Conservation (phyloP, 2,113 vertebrate species). For the Indicator maculatus region DNA sequence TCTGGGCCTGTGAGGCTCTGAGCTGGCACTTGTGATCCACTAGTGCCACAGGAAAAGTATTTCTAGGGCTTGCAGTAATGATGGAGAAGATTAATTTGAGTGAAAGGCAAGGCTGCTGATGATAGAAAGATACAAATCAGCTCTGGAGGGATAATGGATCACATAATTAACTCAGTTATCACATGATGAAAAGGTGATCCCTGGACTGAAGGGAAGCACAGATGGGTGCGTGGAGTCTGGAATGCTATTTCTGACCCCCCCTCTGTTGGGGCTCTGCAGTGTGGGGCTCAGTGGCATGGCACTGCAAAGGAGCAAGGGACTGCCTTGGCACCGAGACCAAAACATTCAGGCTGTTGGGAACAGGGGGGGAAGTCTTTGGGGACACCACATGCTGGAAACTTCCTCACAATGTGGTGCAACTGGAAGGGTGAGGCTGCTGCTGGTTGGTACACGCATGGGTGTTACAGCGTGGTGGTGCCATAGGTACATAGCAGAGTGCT, state of each 20-base stretch:
- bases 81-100: slow-evolving; percentile 48
- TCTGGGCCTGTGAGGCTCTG: accelerated
- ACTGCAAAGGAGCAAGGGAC: not conserved
- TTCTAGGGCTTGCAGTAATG: not conserved
- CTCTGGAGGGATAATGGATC: slow-evolving; percentile 44
- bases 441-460: accelerated
- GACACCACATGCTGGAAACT: accelerated
- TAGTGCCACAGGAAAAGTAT: not conserved
- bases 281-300: not conserved
- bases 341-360: not conserved
- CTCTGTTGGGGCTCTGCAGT: accelerated
- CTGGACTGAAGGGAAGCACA: slow-evolving; percentile 59
- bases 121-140: slow-evolving; percentile 61
- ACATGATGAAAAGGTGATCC: slow-evolving; percentile 60
- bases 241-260: not conserved
- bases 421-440: not conserved
- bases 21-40: not conserved
- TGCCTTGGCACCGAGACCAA: not conserved
- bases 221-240: slow-evolving; percentile 1
- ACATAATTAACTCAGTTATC: slow-evolving; percentile 36
- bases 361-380: not conserved
- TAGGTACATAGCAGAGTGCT: not conserved
- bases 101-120: slow-evolving; percentile 50
- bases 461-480: not conserved
- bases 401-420: accelerated